Conservation (phyloP, 1,140 invertebrate species). For the Atta texana region DNA sequence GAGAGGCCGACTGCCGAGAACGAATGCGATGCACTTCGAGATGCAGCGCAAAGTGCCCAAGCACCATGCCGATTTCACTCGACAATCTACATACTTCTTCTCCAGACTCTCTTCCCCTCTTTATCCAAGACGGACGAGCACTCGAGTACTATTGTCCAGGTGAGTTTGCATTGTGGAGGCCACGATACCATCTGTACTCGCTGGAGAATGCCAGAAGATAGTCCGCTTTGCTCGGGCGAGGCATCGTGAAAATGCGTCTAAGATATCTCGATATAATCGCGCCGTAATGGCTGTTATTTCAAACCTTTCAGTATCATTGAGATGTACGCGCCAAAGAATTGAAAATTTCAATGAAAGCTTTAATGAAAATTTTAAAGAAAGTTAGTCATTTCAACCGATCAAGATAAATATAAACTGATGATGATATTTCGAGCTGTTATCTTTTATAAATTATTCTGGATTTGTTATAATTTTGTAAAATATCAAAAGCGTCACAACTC, state of each 20-base stretch:
- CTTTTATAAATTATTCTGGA: no score
- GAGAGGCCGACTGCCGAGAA: conserved; percentile 42
- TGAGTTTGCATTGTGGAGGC: conserved; percentile 76
- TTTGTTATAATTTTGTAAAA: no score
- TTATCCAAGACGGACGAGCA: conserved; percentile 57
- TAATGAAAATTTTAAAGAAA: neutral
- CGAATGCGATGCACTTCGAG: conserved; percentile 41
- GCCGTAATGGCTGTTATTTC: conserved; percentile 7
- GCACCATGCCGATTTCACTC: conserved; percentile 57
- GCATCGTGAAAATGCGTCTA: conserved; percentile 56
- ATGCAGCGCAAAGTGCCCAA: conserved; percentile 30
- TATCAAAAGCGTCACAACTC: no score
- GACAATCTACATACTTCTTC: conserved; percentile 7
- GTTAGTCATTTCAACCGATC: no score
- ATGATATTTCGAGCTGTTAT: no score
- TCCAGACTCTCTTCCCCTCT: conserved; percentile 11
- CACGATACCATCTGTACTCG: conserved; percentile 65
- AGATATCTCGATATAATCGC: conserved; percentile 20
- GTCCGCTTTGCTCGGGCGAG: conserved; percentile 33
- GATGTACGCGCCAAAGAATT: neutral
- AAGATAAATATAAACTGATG: no score
- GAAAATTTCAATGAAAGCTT: neutral
- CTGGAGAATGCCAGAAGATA: conserved; percentile 53
- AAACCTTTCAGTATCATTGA: conserved; percentile 2
- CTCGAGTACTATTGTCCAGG: conserved; percentile 68